These are phyloP conservation scores for Amphiura filiformis DNA, from an alignment of 35 echinoderm and acorn worm genomes.

Conservation along the genomic window DNA sequence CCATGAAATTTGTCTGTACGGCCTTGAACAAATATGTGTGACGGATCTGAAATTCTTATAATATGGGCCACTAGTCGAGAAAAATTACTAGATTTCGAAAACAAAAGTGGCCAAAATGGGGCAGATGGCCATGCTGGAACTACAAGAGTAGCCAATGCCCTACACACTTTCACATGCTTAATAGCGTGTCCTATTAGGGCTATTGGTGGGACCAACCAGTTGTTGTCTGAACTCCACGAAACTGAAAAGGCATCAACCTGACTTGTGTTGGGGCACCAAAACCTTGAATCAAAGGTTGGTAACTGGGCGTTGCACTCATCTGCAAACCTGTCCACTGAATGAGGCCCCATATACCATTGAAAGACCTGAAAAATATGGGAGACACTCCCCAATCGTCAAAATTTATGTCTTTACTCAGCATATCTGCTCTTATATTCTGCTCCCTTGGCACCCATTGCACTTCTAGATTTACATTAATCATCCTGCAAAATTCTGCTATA, in stretches of 20 bases:
- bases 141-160: not conserved
- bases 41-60: not conserved
- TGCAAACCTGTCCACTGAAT: not conserved
- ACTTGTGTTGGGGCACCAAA: not conserved
- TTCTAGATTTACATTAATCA: not conserved
- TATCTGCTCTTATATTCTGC: not conserved
- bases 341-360: not conserved
- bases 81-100: not conserved
- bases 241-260: not conserved
- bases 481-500: not conserved
- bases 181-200: not conserved
- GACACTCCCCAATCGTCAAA: not conserved
- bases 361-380: not conserved
- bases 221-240: not conserved
- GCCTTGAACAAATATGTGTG: not conserved
- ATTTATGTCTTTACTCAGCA: not conserved
- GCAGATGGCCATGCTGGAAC: not conserved
- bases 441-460: not conserved
- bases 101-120: not conserved
- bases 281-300: not conserved
- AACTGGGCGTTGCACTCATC: not conserved
- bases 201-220: not conserved
- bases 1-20: not conserved
- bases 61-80: not conserved
- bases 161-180: not conserved